A percentile compares a stretch with the other conserved stretches of the same genome.
Evolutionary conservation across 2,113 vertebrate species (phyloP).

Genomic region (Pholis gunnellus): DNA sequence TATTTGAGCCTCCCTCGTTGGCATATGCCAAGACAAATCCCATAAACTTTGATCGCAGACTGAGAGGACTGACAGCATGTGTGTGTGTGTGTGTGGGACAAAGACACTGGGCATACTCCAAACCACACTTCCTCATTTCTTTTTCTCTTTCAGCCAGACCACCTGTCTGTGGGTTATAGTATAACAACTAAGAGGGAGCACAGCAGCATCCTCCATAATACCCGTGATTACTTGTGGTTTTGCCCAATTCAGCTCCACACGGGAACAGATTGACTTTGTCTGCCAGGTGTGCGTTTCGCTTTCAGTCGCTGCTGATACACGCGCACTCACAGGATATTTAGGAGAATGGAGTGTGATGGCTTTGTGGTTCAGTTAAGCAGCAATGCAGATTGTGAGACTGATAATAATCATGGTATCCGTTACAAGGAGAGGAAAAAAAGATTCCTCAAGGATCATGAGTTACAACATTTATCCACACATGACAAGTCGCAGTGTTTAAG

Average conservation of each 20-base stretch:
- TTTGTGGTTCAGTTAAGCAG: conserved; percentile 27
- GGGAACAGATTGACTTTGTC: conserved; percentile 46
- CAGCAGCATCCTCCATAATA: conserved; percentile 72
- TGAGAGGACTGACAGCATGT: conserved; percentile 28
- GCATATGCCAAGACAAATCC: conserved; percentile 71
- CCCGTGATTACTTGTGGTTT: conserved; percentile 78
- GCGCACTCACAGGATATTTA: conserved; percentile 28
- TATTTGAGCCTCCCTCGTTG: conserved; percentile 60
- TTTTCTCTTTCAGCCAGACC: conserved; percentile 72
- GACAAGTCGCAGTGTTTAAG: background rate
- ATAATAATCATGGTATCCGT: conserved; percentile 14
- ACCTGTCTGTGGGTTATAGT: conserved; percentile 78
- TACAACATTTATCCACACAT: background rate
- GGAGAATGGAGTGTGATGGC: conserved; percentile 20
- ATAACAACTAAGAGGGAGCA: conserved; percentile 59
- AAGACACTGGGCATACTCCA: conserved; percentile 53
- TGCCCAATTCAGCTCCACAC: conserved; percentile 67
- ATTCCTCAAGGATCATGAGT: background rate
- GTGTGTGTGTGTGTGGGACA: conserved; percentile 45
- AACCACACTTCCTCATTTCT: conserved; percentile 76
- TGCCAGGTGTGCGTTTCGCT: conserved; percentile 75
- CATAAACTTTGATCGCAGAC: conserved; percentile 62
- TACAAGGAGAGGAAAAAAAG: background rate
- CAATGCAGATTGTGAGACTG: conserved; percentile 2
- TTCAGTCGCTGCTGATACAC: conserved; percentile 23